These are phyloP conservation scores for Corythornis madagascariensis DNA, from an alignment of 2,113 vertebrate species.

Conservation along the genomic window DNA sequence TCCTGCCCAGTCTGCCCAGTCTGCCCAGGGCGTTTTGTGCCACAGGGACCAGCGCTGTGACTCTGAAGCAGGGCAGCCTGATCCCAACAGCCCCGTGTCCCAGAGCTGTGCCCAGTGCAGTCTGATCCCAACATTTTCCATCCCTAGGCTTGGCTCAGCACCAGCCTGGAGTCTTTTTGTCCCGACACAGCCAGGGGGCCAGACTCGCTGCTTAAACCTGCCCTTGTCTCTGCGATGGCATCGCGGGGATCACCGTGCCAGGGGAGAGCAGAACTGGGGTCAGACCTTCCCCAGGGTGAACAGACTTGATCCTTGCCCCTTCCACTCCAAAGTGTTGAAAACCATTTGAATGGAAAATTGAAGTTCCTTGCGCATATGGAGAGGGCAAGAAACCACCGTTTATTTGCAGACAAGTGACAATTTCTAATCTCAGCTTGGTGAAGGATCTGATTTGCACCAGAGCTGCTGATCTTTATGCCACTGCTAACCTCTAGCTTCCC, in stretches of 20 bases:
- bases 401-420: conserved; percentile 14
- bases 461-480: conserved; percentile 36
- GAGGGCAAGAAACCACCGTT: conserved; percentile 32
- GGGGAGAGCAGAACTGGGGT: neutral
- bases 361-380: neutral
- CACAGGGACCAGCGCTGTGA: rapidly evolving
- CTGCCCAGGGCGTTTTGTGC: neutral
- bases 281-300: neutral
- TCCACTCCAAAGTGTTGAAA: neutral
- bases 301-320: neutral
- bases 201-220: neutral
- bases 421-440: conserved; percentile 41
- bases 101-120: neutral
- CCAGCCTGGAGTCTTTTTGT: neutral
- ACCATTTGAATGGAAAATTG: conserved; percentile 1
- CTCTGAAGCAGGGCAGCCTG: rapidly evolving
- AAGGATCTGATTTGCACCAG: conserved; percentile 56
- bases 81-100: rapidly evolving
- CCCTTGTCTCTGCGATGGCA: neutral
- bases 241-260: rapidly evolving
- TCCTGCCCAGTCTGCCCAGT: neutral
- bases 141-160: neutral
- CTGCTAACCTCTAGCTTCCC: conserved; percentile 47
- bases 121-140: rapidly evolving
- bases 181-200: rapidly evolving